Evolutionary conservation across 2,113 vertebrate genomes (phyloP), one percentile per base, ranked within the genome.

Genomic region (Herpailurus yagouaroundi): DNA sequence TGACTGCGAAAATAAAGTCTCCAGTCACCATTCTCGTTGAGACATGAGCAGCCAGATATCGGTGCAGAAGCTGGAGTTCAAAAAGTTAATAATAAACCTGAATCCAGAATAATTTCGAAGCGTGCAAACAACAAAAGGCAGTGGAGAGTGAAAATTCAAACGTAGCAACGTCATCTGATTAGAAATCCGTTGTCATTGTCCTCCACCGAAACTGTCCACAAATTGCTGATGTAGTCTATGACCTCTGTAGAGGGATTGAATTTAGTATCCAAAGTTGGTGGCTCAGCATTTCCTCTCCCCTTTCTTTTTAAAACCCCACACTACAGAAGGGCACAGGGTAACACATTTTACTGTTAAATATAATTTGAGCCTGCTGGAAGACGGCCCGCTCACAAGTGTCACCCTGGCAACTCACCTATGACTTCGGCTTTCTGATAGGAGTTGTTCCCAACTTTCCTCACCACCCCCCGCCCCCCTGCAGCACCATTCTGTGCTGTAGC

Each of bases 331-430:
- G 68, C 41, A 95, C 71, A 83, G 80, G 88, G 82, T 88, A 95
- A 94, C 74, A 79, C n/a, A 96, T 73, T 96, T 85, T 57, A 41
- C 48, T 69, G 91, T 84, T 95, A 97, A 89, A 2, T 97, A 82
- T 96, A 95, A 98, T 95, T 93, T 94, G 97, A 98, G 97, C 96
- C 98, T 97, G 81, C 66, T 98, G 98, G 98, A 98, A 98, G 98
- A 95, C 86, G 98, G 89, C 94, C 98, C 98, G 97, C 98, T 98
- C 64, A 98, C 98, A 99, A 98, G 97, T 83, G 97, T 94, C 97
- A 98, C 98, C 97, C 94, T 97, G 85, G 97, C 97, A 98, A 97
- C 97, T 98, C 98, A 98, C 41, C 10, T 31, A 50, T 14, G 16
- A 50, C 33, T 95, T 84, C 50, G 23, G 27, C 33, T 84, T 68